These are phyloP conservation scores for Scomberomorus guttatus DNA, from an alignment of 2,797 vertebrate species.

Conservation along the genomic window DNA sequence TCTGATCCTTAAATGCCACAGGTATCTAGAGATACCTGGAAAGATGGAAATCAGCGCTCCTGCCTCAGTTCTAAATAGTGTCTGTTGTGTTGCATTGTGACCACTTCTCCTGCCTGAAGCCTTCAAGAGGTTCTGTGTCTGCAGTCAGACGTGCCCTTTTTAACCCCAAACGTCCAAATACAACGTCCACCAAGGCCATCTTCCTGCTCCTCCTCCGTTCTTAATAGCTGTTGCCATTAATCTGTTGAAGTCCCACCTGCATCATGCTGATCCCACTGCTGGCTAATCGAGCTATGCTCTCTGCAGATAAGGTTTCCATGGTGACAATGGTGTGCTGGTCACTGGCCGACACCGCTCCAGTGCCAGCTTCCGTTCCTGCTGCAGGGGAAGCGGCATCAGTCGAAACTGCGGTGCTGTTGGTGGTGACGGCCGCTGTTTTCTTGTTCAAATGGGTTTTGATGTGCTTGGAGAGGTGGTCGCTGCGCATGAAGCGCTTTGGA, in stretches of 20 bases:
- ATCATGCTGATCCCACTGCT: slow-evolving; percentile 95
- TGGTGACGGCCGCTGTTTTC: slow-evolving; percentile 78
- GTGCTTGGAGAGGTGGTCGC: slow-evolving; percentile 97
- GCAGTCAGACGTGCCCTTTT: slow-evolving; percentile 67
- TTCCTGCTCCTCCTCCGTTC: slow-evolving; percentile 31
- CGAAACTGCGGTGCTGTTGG: slow-evolving; percentile 42
- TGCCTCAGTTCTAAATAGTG: slow-evolving; percentile 46
- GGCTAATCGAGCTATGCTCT: slow-evolving; percentile 93
- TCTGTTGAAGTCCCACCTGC: slow-evolving; percentile 95
- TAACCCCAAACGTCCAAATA: slow-evolving; percentile 62
- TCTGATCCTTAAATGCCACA: slow-evolving; percentile 55
- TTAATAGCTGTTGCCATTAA: slow-evolving; percentile 95
- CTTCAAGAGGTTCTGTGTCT: slow-evolving; percentile 38
- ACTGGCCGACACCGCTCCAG: slow-evolving; percentile 77
- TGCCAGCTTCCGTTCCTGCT: slow-evolving; percentile 82
- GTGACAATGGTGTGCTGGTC: slow-evolving; percentile 90
- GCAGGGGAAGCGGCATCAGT: slow-evolving; percentile 83
- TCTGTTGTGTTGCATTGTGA: slow-evolving; percentile 56
- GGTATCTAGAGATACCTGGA: slow-evolving; percentile 39
- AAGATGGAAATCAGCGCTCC: slow-evolving; percentile 41
- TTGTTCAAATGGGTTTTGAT: slow-evolving; percentile 97
- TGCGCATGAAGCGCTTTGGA: slow-evolving; percentile 98
- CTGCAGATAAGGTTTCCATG: slow-evolving; percentile 95
- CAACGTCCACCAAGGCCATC: slow-evolving; percentile 38
- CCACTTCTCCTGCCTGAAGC: slow-evolving; percentile 43